phyloP scores from a whole-genome alignment of 2,113 vertebrate genomes.

The Falco punctatus region DNA sequence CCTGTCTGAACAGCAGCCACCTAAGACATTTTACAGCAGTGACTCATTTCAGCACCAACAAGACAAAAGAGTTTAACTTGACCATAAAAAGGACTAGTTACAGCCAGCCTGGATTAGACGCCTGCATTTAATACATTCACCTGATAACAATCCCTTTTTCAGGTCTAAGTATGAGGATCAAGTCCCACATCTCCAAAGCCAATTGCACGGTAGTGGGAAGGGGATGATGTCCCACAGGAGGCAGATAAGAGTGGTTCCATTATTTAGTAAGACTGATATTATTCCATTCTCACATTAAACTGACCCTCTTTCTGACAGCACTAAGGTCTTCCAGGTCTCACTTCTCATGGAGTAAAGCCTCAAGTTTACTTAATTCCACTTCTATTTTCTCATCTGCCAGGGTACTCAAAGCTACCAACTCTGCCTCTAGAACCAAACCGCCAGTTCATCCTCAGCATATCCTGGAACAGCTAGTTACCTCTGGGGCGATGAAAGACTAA shows the following conservation, averaged over 20 bases:
- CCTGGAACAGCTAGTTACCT: background rate
- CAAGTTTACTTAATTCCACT: background rate
- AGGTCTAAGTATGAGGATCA: background rate
- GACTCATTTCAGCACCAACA: conserved; percentile 76
- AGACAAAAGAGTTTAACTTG: conserved; percentile 30
- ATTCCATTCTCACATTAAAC: background rate
- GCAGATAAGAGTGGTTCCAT: background rate
- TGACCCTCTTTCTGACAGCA: background rate
- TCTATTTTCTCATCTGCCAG: background rate
- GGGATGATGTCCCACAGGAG: background rate
- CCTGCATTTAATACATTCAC: background rate
- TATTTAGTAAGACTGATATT: background rate
- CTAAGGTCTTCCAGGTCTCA: background rate
- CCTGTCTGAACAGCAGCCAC: conserved; percentile 77
- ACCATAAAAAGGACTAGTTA: conserved; percentile 40
- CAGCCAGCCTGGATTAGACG: background rate
- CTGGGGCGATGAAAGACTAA: background rate
- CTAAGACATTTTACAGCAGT: conserved; percentile 74
- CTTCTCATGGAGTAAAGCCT: background rate
- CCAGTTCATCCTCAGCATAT: background rate
- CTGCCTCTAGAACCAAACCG: background rate
- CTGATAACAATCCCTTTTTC: background rate
- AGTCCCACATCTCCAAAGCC: background rate
- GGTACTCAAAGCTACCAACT: background rate
- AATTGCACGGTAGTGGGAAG: background rate